A percentile compares a stretch with the other conserved stretches of the same genome.
phyloP scores from a whole-genome alignment of 2,113 vertebrate genomes.

The Ailuropoda melanoleuca region DNA sequence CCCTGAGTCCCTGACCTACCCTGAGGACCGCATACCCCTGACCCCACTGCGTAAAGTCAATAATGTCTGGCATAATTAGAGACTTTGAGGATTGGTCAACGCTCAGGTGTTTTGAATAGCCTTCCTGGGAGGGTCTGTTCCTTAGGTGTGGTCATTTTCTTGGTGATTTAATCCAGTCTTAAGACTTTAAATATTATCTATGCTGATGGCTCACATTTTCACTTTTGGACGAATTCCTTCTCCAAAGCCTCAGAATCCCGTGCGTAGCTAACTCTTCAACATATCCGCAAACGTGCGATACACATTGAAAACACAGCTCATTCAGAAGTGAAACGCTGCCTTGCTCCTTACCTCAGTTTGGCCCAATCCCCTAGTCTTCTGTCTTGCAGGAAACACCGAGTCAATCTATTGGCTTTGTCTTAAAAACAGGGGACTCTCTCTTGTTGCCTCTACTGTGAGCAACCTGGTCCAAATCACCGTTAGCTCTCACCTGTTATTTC shows the following conservation, averaged over 20 bases:
- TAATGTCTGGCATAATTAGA: background rate
- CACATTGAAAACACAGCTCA: background rate
- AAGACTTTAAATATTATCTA: background rate
- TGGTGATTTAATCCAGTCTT: background rate
- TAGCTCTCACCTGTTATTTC: background rate
- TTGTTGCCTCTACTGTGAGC: background rate
- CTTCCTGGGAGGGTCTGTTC: background rate
- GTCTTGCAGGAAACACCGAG: background rate
- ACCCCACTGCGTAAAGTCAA: background rate
- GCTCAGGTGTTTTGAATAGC: background rate
- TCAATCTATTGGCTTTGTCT: background rate
- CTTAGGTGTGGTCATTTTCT: background rate
- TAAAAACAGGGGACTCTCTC: background rate
- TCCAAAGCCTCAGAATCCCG: background rate
- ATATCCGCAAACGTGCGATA: background rate
- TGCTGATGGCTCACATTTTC: background rate
- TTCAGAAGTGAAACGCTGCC: background rate
- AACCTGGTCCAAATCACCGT: background rate
- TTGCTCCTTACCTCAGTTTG: background rate
- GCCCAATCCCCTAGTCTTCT: background rate
- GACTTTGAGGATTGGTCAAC: background rate
- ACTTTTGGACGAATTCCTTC: background rate
- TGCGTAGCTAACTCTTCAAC: background rate
- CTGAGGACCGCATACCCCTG: background rate
- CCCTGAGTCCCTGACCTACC: background rate